These are phyloP conservation scores for Mellivora capensis DNA, from an alignment of 2,113 vertebrate genomes.

Conservation along the genomic window DNA sequence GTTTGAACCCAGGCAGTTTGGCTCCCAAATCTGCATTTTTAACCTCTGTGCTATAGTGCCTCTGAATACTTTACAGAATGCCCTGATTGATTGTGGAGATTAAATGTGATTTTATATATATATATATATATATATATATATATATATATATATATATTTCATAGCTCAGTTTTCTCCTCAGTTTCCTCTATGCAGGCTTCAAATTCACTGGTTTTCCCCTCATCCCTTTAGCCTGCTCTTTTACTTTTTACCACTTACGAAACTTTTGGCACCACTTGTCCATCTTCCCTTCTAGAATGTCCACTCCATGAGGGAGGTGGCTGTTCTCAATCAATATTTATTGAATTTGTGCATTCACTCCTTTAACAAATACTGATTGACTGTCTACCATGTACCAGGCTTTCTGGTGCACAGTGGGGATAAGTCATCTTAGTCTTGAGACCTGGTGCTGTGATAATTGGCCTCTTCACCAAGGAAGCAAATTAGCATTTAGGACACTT, in stretches of 20 bases:
- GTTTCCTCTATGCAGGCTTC: neutral
- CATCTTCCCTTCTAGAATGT: neutral
- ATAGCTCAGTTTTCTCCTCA: constrained; percentile 5
- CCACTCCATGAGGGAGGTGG: neutral
- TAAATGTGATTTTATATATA: neutral
- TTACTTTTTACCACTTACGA: neutral
- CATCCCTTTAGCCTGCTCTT: neutral
- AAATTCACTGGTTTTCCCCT: neutral
- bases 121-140: too few species aligned
- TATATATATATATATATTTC: neutral
- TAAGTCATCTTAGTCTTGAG: constrained; percentile 19
- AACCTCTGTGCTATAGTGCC: constrained; percentile 26
- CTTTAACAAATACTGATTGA: neutral
- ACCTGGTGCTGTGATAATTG: neutral
- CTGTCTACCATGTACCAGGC: neutral
- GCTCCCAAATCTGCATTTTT: neutral
- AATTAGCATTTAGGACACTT: neutral
- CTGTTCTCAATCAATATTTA: neutral
- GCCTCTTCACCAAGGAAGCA: neutral
- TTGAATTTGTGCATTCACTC: neutral
- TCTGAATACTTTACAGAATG: neutral
- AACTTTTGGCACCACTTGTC: neutral
- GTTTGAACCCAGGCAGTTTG: neutral
- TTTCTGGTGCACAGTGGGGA: neutral
- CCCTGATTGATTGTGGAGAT: neutral